Percentiles rank a stretch among this genome's conserved stretches.
These are phyloP conservation scores for Mimachlamys varia DNA, from an alignment of 2,888 invertebrate species.

Conservation along the genomic window DNA sequence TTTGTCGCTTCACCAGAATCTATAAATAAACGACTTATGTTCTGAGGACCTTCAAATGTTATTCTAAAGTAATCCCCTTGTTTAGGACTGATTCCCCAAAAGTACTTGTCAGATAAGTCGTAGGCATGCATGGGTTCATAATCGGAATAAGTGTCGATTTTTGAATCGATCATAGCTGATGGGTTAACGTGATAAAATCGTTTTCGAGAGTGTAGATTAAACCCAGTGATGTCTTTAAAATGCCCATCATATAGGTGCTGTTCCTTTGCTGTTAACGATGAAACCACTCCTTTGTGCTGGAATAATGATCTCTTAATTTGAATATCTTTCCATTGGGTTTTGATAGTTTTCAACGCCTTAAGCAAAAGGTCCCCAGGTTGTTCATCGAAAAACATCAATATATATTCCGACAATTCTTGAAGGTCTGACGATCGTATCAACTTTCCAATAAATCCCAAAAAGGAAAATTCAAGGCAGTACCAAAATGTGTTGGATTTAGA, in stretches of 20 bases:
- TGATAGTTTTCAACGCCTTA: slow-evolving; percentile 51
- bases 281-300: slow-evolving; percentile 64
- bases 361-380: slow-evolving; percentile 65
- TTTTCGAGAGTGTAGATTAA: slow-evolving; percentile 40
- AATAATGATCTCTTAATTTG: slow-evolving; percentile 58
- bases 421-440: slow-evolving; percentile 64
- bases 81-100: slow-evolving; percentile 59
- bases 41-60: slow-evolving; percentile 54
- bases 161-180: slow-evolving; percentile 76
- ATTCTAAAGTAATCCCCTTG: slow-evolving; percentile 53
- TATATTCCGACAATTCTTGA: slow-evolving; percentile 67
- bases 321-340: slow-evolving; percentile 56
- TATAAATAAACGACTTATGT: slow-evolving; percentile 54
- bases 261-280: slow-evolving; percentile 60
- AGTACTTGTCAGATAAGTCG: slow-evolving; percentile 51
- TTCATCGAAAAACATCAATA: slow-evolving; percentile 69
- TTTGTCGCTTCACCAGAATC: slow-evolving; percentile 37
- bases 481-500: slow-evolving; percentile 46
- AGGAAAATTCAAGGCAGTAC: slow-evolving; percentile 66
- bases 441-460: slow-evolving; percentile 69
- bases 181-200: slow-evolving; percentile 74
- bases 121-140: slow-evolving; percentile 77
- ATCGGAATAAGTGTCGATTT: slow-evolving; percentile 62
- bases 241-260: slow-evolving; percentile 60
- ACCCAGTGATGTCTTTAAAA: slow-evolving; percentile 52